phyloP scores from a whole-genome alignment of 2,797 vertebrate genomes.

The Coccyzus lansbergi region DNA sequence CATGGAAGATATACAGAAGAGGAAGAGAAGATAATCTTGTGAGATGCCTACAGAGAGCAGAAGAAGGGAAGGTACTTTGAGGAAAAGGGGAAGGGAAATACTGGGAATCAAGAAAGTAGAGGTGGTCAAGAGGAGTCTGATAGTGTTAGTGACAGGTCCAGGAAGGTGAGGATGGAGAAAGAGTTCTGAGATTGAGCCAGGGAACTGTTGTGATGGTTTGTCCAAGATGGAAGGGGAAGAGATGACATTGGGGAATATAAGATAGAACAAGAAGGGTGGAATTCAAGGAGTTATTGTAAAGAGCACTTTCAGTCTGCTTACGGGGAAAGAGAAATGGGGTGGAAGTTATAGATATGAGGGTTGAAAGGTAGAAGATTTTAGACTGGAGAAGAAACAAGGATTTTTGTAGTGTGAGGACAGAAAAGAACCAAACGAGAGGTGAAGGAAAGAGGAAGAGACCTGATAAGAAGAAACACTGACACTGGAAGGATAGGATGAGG shows the following conservation, averaged over 20 bases:
- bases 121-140: neutral
- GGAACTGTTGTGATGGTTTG: neutral
- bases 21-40: neutral
- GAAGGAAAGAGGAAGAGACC: constrained; percentile 12
- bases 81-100: neutral
- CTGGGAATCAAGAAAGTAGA: neutral
- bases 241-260: neutral
- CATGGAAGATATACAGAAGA: neutral
- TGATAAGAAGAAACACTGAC: constrained; percentile 10
- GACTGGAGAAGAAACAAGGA: neutral
- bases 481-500: constrained; percentile 19
- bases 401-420: neutral
- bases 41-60: neutral
- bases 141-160: neutral
- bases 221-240: neutral
- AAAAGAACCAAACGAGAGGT: neutral
- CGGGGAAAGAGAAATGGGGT: neutral
- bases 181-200: neutral
- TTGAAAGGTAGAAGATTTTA: neutral
- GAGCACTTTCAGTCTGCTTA: neutral
- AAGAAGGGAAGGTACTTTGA: neutral
- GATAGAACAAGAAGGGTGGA: neutral
- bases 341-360: neutral
- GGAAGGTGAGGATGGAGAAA: neutral
- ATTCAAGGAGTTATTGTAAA: neutral